A percentile compares a stretch with the other conserved stretches of the same genome.
Evolutionary conservation across 2,888 invertebrate species (phyloP).

Genomic region (Caenorhabditis sinica): DNA sequence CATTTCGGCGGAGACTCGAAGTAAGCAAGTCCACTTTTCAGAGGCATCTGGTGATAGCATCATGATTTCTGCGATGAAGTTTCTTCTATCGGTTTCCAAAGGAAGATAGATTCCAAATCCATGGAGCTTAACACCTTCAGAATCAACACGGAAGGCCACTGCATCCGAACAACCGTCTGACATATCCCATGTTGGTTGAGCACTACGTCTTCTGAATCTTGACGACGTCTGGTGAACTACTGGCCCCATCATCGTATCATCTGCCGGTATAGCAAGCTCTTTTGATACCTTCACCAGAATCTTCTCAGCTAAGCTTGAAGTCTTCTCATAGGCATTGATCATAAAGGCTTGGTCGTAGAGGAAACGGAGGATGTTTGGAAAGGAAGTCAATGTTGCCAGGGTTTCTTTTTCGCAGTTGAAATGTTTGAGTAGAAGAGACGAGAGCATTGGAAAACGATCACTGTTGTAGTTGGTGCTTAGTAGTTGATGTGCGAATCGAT

Average conservation of each 20-base stretch:
- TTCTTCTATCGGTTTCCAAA: conserved; percentile 62
- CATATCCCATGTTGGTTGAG: conserved; percentile 95
- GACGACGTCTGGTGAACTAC: conserved; percentile 85
- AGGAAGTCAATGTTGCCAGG: conserved; percentile 68
- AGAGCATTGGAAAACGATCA: conserved; percentile 86
- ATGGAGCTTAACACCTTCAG: conserved; percentile 91
- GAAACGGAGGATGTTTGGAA: conserved; percentile 77
- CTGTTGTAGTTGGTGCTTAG: conserved; percentile 30
- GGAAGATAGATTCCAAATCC: conserved; percentile 84
- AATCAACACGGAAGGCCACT: conserved; percentile 89
- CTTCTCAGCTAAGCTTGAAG: conserved; percentile 68
- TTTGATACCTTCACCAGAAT: conserved; percentile 87
- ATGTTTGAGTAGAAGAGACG: conserved; percentile 91
- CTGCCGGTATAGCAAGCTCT: conserved; percentile 87
- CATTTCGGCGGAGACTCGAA: conserved; percentile 53
- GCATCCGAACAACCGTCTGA: conserved; percentile 98
- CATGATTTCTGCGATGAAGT: conserved; percentile 51
- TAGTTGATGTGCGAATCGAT: conserved; percentile 49
- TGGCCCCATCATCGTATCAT: conserved; percentile 65
- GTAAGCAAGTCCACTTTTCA: conserved; percentile 61
- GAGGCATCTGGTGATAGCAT: conserved; percentile 62
- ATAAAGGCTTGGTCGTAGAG: conserved; percentile 78
- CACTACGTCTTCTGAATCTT: conserved; percentile 92
- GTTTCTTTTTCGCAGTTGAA: conserved; percentile 66
- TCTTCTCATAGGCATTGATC: conserved; percentile 42